These are phyloP conservation scores for Phyllostomus hastatus DNA, from an alignment of 2,113 vertebrate species.

Conservation along the genomic window DNA sequence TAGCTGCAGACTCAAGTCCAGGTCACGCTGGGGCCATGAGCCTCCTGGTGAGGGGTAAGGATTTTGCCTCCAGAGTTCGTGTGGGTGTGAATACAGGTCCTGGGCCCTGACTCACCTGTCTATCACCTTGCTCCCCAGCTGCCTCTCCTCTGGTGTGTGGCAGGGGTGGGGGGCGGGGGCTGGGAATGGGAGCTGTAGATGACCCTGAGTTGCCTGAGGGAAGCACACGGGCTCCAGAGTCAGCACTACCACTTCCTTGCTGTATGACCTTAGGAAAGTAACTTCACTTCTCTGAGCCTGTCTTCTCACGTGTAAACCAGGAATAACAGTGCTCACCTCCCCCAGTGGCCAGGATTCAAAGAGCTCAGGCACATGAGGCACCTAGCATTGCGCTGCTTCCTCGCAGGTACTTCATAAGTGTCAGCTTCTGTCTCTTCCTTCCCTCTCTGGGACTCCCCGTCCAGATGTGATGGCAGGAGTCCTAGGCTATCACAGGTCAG, in stretches of 20 bases:
- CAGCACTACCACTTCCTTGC: no score
- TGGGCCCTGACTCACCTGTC: no score
- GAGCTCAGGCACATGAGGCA: no score
- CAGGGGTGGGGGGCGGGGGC: no score
- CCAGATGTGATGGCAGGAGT: not conserved
- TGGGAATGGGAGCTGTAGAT: not conserved
- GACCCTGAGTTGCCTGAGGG: not conserved
- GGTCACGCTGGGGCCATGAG: not conserved
- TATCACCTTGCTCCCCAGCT: not conserved
- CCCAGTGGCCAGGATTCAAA: not conserved
- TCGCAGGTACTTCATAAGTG: rapidly evolving
- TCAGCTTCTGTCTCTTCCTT: not conserved
- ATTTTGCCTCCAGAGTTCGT: not conserved
- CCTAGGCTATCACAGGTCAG: not conserved
- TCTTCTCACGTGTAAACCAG: not conserved
- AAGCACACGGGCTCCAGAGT: not conserved
- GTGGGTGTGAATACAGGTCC: not conserved
- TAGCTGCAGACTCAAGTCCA: not conserved
- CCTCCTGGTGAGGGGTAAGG: not conserved
- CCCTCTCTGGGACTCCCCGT: not conserved
- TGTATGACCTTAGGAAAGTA: not conserved
- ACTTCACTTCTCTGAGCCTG: not conserved
- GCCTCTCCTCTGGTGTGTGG: not conserved
- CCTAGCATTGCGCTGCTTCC: no score
- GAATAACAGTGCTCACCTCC: no score